Base-by-base conservation (phyloP, 2,888 invertebrate genomes). In the Heteromurus nitidus region DNA sequence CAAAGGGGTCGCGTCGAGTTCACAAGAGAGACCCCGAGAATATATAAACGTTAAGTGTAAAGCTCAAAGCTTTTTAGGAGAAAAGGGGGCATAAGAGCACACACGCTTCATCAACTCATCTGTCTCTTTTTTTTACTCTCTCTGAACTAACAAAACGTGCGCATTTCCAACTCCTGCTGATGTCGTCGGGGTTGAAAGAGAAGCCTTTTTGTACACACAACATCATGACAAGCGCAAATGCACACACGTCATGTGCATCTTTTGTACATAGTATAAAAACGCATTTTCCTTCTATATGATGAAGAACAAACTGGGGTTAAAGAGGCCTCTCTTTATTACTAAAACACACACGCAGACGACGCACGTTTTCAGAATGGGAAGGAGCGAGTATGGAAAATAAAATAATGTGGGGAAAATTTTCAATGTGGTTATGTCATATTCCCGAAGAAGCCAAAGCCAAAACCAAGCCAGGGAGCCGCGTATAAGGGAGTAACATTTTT, bases 91-190 rank as follows among this genome's bases (percentile, higher is more conserved):
- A 36, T 36, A 36, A 62, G 31, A 28, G 31, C 31, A 31, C 77
- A 79, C 77, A 72, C 70, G 79, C 79, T 72, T 72, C 72, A 72
- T 79, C 72, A 70, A 58, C 79, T 79, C 79, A 72, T 72, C 70
- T 62, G 31, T 75, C 55, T 50, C 22, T 50, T 44, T 60, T 11
- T 50, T 42, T 36, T 31, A 42, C 36, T 42, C 24, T 67, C 50
- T 74, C 50, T 65, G 22, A 47, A 28, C 47, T 20, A 73, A 55
- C 68, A 7, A 53, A 18, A 36, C 47, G n/a, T 47, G 47, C 55
- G 2, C 50, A 50, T 50, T 16, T 55, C 16, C 22, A n/a, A n/a
- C 36, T 36, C 13, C 36, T 13, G 7, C 36, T 13, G 36, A 36
- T 36, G 7, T 36, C 13, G 7, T 36, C 13, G 36, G 36, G 9